Percentiles rank a stretch among this genome's conserved stretches.
phyloP scores from a whole-genome alignment of 2,888 invertebrate species.

The Drosophila formosana region DNA sequence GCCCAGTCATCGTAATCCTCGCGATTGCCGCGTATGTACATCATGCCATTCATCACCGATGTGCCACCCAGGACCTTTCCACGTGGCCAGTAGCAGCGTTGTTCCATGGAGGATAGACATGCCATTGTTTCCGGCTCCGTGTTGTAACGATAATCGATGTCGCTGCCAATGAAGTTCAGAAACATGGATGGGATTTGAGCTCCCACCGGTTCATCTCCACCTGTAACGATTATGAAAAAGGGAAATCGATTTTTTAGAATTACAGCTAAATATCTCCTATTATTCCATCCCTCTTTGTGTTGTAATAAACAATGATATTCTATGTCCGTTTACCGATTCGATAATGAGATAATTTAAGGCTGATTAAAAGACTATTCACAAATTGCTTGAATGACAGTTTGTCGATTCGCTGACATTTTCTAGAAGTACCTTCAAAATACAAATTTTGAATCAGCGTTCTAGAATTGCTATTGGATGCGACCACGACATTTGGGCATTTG shows the following conservation, averaged over 20 bases:
- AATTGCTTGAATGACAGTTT: constrained; percentile 12
- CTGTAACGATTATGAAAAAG: constrained; percentile 82
- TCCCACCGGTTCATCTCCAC: constrained; percentile 94
- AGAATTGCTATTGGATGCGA: constrained; percentile 46
- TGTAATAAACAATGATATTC: background rate
- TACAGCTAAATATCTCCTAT: background rate
- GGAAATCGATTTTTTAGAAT: background rate
- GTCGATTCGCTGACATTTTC: constrained; percentile 40
- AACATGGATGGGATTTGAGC: constrained; percentile 96
- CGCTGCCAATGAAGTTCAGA: constrained; percentile 93
- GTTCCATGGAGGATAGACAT: constrained; percentile 89
- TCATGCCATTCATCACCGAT: constrained; percentile 98
- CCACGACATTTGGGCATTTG: constrained; percentile 53
- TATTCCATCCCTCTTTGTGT: background rate
- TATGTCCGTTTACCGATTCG: background rate
- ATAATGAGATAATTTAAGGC: constrained; percentile 1
- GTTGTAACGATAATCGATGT: constrained; percentile 94
- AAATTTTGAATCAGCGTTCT: constrained; percentile 53
- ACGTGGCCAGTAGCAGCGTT: constrained; percentile 93
- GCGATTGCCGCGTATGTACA: constrained; percentile 95
- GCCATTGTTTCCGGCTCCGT: constrained; percentile 93
- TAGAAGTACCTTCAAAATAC: constrained; percentile 37
- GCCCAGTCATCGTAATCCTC: constrained; percentile 96
- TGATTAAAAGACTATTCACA: constrained; percentile 15
- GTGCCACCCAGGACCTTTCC: constrained; percentile 96